Evolutionary conservation across 2,797 vertebrate genomes (phyloP), one percentile per base, ranked within the genome.

Genomic region (Novumbra hubbsi): DNA sequence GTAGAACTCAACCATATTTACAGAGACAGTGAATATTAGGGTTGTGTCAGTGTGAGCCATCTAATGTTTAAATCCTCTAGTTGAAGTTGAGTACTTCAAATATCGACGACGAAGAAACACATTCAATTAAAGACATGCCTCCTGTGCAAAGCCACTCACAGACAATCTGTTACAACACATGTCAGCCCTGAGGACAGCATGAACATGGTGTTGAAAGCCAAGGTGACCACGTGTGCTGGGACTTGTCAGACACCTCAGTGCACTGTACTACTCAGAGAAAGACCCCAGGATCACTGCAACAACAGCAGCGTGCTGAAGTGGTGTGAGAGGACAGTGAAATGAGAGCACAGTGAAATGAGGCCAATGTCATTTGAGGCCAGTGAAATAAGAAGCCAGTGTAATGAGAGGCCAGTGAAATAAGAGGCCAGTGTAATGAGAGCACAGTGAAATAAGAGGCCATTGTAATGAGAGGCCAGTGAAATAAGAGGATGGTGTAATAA

Each of bases 241-340:
- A 9, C 21, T 60, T 1, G 55, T 60, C n/a, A 60, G 55, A 21
- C 55, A 60, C 21, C 12, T 21, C 1, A 60, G 12, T 60, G 21
- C 21, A 9, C 55, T 9, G n/a, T 24, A 21, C n/a, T 57, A 57
- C 55, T 21, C 55, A 24, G 21, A 6, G n/a, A 24, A n/a, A 24
- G 55, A 12, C 21, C 57, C 34, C 66, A 41, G 70, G 28, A 57
- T 76, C 68, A 68, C 74, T 78, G 74, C 64, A 81, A 73, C 78
- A 81, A 81, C 80, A 74, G 80, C 68, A 76, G 76, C 38, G 12
- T 3, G 49, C 34, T 66, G 24, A n/a, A 17, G 71, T 73, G 48
- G 48, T 34, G 24, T 38, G 67, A 57, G 34, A 38, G 34, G 4
- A 9, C 41, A 45, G 12, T 45, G 41, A 6, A 45, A 45, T 45